Base-by-base conservation (phyloP, 2,113 vertebrate genomes). In the Callaeas wilsoni region DNA sequence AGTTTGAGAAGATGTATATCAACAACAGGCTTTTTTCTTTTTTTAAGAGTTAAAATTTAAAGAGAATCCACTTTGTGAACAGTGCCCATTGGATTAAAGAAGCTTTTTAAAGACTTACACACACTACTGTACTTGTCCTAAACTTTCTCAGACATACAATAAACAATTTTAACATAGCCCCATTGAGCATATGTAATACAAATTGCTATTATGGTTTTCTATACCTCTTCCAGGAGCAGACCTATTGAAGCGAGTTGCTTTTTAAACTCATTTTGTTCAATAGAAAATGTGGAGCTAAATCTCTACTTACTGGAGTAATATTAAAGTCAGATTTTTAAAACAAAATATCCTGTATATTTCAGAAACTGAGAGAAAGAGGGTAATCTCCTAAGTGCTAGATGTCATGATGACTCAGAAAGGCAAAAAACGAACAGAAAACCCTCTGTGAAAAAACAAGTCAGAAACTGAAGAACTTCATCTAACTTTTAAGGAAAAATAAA, bases 271-370 rank as follows among this genome's bases (percentile, higher is more conserved):
- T 90, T 96, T 73, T 63, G 93, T 93, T 92, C 21, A 32, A 76
- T 56, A 73, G 93, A 92, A 79, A 94, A 73, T 79, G 39, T 93
- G 76, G 96, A 86, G 50, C 95, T 89, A 94, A 95, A 96, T 67
- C 70, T 87, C 46, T 74, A 56, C 12, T 90, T 95, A 79, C 35
- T 1, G 9, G 13, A 90, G 46, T 52, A 95, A 89, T 52, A 49
- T 55, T 79, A 27, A 91, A 95, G 35, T 94, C 37, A 83, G 56
- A 73, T 25, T 29, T 89, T 82, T 60, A 68, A 94, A 95, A 93
- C 25, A 87, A 96, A 96, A 93, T 74, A 65, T 12, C 65, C 19
- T 27, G 37, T 37, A 7, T 68, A 23, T 75, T 94, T 83, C 52
- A 84, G 71, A 91, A 95, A 82, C 37, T 70, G 9, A 57, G 56